A percentile compares a stretch with the other conserved stretches of the same genome.
Conservation (phyloP, 2,797 vertebrate species). For the Coracias cyanogaster region DNA sequence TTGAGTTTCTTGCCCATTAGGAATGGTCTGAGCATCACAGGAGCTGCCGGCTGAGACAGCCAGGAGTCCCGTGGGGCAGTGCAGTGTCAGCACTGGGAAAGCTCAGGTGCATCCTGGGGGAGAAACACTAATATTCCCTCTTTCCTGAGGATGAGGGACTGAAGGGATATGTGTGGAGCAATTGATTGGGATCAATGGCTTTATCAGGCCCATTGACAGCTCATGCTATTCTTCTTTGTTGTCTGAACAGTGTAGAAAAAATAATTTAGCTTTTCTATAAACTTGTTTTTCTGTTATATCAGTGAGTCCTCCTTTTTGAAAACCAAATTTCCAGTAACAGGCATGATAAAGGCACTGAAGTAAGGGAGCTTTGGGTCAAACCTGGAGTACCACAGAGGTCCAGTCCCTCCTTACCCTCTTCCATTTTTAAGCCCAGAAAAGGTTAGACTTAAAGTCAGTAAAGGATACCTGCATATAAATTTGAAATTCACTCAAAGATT, state of each 20-base stretch:
- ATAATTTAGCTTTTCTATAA: background rate
- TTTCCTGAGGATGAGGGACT: slow-evolving; percentile 82
- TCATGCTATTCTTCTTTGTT: background rate
- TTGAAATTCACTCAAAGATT: background rate
- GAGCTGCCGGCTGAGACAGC: slow-evolving; percentile 81
- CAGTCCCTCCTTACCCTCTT: background rate
- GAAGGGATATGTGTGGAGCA: background rate
- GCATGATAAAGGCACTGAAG: background rate
- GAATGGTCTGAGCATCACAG: slow-evolving; percentile 79
- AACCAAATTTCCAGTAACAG: background rate
- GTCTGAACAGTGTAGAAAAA: background rate
- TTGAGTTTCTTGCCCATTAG: slow-evolving; percentile 81
- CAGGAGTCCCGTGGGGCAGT: slow-evolving; percentile 80
- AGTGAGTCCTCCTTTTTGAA: background rate
- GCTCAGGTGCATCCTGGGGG: slow-evolving; percentile 76
- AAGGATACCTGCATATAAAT: background rate
- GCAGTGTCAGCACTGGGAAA: slow-evolving; percentile 81
- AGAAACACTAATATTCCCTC: slow-evolving; percentile 76
- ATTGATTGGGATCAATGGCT: background rate
- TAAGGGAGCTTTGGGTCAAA: background rate
- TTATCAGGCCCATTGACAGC: background rate
- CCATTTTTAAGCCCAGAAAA: background rate
- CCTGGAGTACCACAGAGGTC: background rate
- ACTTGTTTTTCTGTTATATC: background rate
- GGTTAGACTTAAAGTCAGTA: background rate